Conservation (phyloP, 2,888 invertebrate species). For the Rotaria magnacalcarata region DNA sequence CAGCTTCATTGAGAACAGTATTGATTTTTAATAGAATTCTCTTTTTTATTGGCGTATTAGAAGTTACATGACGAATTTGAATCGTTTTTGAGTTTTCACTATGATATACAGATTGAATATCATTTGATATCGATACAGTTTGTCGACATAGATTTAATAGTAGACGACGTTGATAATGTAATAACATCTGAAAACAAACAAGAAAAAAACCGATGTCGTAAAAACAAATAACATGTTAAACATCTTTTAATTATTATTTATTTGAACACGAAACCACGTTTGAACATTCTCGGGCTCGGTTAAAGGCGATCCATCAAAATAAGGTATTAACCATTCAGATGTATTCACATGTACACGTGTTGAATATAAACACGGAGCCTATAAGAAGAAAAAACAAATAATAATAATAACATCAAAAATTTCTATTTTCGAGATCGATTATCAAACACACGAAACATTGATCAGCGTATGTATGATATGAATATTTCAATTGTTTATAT, state of each 20-base stretch:
- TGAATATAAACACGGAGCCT: neutral
- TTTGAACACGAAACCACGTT: slow-evolving; percentile 22
- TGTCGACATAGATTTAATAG: neutral
- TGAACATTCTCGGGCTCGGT: neutral
- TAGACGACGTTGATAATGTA: neutral
- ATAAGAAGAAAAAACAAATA: neutral
- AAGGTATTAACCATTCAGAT: neutral
- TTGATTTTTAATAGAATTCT: neutral
- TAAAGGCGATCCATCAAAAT: slow-evolving; percentile 1
- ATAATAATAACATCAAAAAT: too few species aligned
- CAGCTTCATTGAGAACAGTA: neutral
- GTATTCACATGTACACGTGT: neutral
- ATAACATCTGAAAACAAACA: neutral
- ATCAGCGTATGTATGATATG: too few species aligned
- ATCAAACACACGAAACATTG: too few species aligned
- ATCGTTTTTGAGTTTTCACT: too few species aligned
- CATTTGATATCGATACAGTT: neutral
- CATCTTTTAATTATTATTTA: neutral
- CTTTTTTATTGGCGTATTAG: neutral
- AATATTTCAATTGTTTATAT: too few species aligned
- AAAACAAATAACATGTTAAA: too few species aligned
- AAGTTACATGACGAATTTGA: neutral
- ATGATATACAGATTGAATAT: neutral
- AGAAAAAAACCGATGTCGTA: neutral
- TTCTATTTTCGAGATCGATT: too few species aligned